These are phyloP conservation scores for Cistogaster globosa DNA, from an alignment of 2,888 invertebrate genomes.

Conservation along the genomic window DNA sequence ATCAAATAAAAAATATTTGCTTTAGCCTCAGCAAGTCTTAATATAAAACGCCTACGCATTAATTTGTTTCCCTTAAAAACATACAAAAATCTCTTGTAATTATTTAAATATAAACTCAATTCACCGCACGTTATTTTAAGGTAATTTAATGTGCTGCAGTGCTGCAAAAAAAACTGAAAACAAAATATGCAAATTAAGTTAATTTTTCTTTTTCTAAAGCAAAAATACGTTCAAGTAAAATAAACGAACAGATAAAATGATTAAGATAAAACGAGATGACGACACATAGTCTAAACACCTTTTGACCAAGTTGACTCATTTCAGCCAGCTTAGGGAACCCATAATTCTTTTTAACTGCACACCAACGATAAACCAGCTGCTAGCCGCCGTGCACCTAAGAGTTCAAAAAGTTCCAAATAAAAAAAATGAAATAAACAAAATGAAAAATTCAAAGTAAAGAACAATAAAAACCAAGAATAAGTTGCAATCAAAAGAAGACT, in stretches of 20 bases:
- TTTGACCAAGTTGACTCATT: conserved; percentile 73
- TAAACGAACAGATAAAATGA: conserved; percentile 43
- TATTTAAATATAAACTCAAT: conserved; percentile 25
- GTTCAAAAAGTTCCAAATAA: conserved; percentile 50
- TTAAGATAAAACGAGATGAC: conserved; percentile 64
- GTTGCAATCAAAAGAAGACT: conserved; percentile 38
- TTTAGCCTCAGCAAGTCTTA: not conserved
- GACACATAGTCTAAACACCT: conserved; percentile 74
- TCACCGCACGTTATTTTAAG: conserved; percentile 35
- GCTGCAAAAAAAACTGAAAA: conserved; percentile 45
- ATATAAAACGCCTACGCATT: conserved; percentile 16
- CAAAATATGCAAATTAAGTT: conserved; percentile 72
- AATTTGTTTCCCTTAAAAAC: not conserved
- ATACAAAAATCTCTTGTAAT: not conserved
- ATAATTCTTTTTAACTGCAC: conserved; percentile 69
- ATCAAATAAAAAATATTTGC: no score
- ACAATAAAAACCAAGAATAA: conserved; percentile 18
- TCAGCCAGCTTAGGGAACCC: conserved; percentile 44
- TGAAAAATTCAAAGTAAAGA: conserved; percentile 17
- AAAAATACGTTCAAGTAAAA: conserved; percentile 33
- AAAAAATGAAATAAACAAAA: conserved; percentile 9
- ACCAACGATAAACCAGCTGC: conserved; percentile 38
- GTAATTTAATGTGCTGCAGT: conserved; percentile 39
- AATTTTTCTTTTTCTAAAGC: conserved; percentile 21
- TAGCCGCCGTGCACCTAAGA: conserved; percentile 19